Conservation (phyloP, 2,888 invertebrate genomes). For the Drosophila buzzatii region DNA sequence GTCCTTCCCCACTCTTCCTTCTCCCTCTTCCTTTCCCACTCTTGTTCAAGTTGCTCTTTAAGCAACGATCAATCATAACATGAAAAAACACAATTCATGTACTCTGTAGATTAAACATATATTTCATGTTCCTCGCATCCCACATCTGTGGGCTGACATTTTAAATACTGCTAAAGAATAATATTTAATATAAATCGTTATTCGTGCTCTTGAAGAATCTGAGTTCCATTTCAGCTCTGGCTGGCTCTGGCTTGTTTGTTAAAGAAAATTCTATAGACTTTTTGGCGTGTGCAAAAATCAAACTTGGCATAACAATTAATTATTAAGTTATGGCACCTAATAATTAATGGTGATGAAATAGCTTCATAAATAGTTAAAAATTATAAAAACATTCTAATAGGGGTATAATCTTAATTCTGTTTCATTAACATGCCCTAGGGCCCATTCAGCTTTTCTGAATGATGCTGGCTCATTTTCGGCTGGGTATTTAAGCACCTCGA, state of each 20-base stretch:
- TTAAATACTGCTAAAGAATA: constrained; percentile 52
- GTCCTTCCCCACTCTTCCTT: constrained; percentile 8
- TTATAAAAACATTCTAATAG: constrained; percentile 27
- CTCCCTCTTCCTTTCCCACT: neutral
- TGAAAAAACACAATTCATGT: constrained; percentile 43
- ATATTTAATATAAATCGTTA: constrained; percentile 50
- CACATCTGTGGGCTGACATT: constrained; percentile 60
- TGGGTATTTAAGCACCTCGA: neutral
- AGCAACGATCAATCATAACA: constrained; percentile 70
- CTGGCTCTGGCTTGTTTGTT: constrained; percentile 10
- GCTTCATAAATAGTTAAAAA: constrained; percentile 11
- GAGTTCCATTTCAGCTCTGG: constrained; percentile 24
- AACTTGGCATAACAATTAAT: constrained; percentile 51
- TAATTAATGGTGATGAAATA: constrained; percentile 50
- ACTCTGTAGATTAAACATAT: constrained; percentile 51
- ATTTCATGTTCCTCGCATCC: constrained; percentile 20
- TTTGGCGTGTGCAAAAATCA: constrained; percentile 28
- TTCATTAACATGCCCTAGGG: constrained; percentile 3
- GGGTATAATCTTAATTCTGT: constrained; percentile 21
- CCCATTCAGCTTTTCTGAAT: neutral
- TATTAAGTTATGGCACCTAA: constrained; percentile 29
- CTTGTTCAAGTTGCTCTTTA: constrained; percentile 58
- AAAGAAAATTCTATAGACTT: constrained; percentile 22
- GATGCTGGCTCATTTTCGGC: constrained; percentile 5
- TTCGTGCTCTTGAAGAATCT: constrained; percentile 29